A percentile compares a stretch with the other conserved stretches of the same genome.
Evolutionary conservation across 2,888 invertebrate species (phyloP).

Genomic region (Pseudanteris insignis): DNA sequence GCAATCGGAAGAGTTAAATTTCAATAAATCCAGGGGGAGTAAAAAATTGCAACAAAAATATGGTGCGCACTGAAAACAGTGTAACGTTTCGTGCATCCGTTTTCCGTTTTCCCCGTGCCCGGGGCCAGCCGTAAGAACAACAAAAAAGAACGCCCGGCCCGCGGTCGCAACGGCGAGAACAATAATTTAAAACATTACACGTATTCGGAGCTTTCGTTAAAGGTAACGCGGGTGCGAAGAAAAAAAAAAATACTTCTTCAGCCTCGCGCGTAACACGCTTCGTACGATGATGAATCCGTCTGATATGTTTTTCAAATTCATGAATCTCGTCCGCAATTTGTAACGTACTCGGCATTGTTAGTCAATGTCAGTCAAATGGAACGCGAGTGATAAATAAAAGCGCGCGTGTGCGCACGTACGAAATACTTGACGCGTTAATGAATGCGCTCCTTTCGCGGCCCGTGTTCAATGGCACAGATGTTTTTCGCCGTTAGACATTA

Average conservation of each 20-base stretch:
- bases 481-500: conserved; percentile 14
- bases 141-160: conserved; percentile 3
- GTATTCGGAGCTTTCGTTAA: conserved; percentile 19
- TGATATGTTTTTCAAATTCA: conserved; percentile 28
- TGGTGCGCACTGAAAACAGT: conserved; percentile 1
- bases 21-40: conserved; percentile 1
- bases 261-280: conserved; percentile 13
- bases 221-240: conserved; percentile 12
- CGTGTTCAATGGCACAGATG: conserved; percentile 32
- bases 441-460: conserved; percentile 22
- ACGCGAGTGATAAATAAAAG: conserved; percentile 33
- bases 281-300: conserved; percentile 22
- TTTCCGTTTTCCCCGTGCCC: neutral
- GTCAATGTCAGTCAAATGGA: conserved; percentile 32
- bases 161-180: conserved; percentile 1
- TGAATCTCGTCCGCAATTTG: conserved; percentile 24
- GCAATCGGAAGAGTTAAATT: too few species aligned
- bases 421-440: conserved; percentile 30
- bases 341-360: conserved; percentile 27
- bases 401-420: conserved; percentile 9
- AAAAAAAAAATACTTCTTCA: conserved; percentile 5
- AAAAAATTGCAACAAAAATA: conserved; percentile 3
- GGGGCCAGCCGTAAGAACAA: too few species aligned
- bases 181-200: conserved; percentile 4
- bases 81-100: conserved; percentile 5